phyloP scores from a whole-genome alignment of 2,797 vertebrate species.

The Smutsia temminckii region DNA sequence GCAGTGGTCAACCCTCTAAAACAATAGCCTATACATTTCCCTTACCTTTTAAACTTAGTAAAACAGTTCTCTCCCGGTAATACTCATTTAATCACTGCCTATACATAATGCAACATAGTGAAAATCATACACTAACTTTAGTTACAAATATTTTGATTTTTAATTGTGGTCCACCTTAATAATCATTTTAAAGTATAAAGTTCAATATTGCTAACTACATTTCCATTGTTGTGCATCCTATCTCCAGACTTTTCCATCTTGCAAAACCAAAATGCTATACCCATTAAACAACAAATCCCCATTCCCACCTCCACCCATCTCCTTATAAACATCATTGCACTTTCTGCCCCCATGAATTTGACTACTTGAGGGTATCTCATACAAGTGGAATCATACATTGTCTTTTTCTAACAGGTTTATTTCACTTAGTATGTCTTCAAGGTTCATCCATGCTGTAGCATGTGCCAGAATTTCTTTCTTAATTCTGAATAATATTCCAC shows the following conservation, averaged over 20 bases:
- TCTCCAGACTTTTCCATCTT: not conserved
- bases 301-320: not conserved
- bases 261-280: not conserved
- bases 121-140: constrained; percentile 33
- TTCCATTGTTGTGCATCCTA: not conserved
- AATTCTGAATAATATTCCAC: not conserved
- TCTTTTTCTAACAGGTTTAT: not conserved
- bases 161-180: not conserved
- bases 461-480: not conserved
- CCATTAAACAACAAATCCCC: not conserved
- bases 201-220: not conserved
- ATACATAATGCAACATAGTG: not conserved
- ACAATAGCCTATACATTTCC: not conserved
- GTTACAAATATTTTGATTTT: not conserved
- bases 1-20: not conserved
- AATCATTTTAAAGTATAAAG: not conserved
- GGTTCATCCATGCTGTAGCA: not conserved
- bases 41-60: constrained; percentile 18
- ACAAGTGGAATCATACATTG: not conserved
- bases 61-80: constrained; percentile 39
- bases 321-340: not conserved
- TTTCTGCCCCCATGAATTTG: not conserved
- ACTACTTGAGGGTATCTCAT: not conserved
- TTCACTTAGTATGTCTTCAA: not conserved
- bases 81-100: not conserved